Evolutionary conservation across 2,888 invertebrate genomes (phyloP).

Genomic region (Nymphalis c-album): DNA sequence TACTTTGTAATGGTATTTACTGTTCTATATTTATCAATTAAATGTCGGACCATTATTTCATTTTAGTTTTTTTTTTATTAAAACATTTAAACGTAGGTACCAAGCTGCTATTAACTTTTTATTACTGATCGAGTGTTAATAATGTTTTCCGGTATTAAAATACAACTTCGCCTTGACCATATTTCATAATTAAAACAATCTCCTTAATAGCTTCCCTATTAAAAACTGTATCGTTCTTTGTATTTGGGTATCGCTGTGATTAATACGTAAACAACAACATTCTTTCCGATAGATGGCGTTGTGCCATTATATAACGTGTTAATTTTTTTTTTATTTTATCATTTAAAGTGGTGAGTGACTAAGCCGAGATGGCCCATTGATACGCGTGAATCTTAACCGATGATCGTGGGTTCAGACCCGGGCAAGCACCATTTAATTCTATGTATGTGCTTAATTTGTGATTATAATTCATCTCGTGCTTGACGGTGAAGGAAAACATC

Average conservation of each 20-base stretch:
- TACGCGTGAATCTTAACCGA: no score
- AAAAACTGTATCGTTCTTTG: conserved; percentile 16
- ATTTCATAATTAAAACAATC: conserved; percentile 9
- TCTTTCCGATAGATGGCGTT: neutral
- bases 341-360: no score
- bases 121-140: conserved; percentile 26
- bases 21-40: neutral
- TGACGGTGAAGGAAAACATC: no score
- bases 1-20: neutral
- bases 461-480: no score
- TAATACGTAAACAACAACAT: neutral
- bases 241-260: conserved; percentile 6
- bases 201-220: conserved; percentile 12
- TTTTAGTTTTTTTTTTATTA: neutral
- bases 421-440: no score
- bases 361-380: no score
- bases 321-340: no score
- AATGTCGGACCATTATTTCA: neutral
- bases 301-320: no score
- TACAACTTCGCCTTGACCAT: conserved; percentile 29
- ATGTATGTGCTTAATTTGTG: no score
- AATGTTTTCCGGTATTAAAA: conserved; percentile 30
- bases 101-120: conserved; percentile 9
- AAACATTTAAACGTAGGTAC: conserved; percentile 12
- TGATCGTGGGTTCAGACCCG: no score